Evolutionary conservation across 2,113 vertebrate genomes (phyloP), one percentile per base, ranked within the genome.

Genomic region (Syrmaticus mikado): DNA sequence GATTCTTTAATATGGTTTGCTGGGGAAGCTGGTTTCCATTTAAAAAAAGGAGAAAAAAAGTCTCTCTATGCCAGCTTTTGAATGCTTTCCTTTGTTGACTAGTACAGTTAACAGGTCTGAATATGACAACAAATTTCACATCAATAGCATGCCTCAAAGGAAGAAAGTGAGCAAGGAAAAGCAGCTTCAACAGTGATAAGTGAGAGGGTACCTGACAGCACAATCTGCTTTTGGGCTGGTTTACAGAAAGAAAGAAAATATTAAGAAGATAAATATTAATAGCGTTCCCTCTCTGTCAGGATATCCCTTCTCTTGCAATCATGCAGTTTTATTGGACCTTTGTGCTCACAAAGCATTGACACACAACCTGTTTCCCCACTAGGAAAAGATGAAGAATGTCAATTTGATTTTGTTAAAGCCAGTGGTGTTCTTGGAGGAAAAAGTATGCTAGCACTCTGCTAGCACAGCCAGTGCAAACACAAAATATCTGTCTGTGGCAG

Each of bases 21-120:
- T 66, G 61, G 64, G n/a, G 68, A 81, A 90, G 48, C 41, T 78
- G 61, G 50, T 70, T 94, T 86, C 36, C 21, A 77, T 84, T 83
- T 74, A 46, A 55, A 91, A 82, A 76, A 6, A 20, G 43, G 16
- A 5, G 1, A 7, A 19, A 40, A 32, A 32, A 27, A 40, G 10
- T 17, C 40, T 48, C 61, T 80, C 80, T 61, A n/a, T 88, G 88
- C 46, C 88, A 34, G 66, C 41, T 65, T 96, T 75, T 88, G 85
- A 96, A 88, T 90, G 62, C 38, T 75, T 22, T 75, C 13, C 53
- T 93, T 90, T 89, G 77, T 91, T 64, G 87, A 71, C 28, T 45
- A 67, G 18, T 25, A 67, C 46, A 87, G 61, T 57, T 61, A 78
- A 79, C 61, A 78, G 53, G 71, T 74, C 50, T 60, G 38, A 46